Evolutionary conservation across 2,113 vertebrate genomes (phyloP), one percentile per base, ranked within the genome.

Genomic region (Hydrochoerus hydrochaeris): DNA sequence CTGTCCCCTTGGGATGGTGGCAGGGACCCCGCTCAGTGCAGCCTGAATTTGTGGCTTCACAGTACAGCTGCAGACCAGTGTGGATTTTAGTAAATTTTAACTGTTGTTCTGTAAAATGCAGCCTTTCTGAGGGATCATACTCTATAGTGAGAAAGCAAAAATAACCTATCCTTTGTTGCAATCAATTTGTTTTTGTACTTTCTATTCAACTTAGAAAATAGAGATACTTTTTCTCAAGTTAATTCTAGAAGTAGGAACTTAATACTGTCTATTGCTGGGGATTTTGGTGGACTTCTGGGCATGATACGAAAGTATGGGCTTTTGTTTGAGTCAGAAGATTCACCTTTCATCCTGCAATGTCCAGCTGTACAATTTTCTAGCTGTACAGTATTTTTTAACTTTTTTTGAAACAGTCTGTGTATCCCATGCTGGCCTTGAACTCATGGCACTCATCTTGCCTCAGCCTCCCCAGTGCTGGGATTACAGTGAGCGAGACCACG

Each of bases 41-140:
- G 49, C 20, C 46, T 60, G 46, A 71, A 44, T 93, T 97, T 94
- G 14, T 65, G 65, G 63, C 86, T 89, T 88, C 75, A 71, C 91
- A 84, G 26, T 80, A 41, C 19, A 38, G 80, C n/a, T 90, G 14
- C 44, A 69, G 41, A 32, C 86, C 65, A 30, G 60, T 89, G 9
- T 87, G 63, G 69, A 38, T 92, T 92, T 97, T 84, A 88, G 26
- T 77, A 94, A 91, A 82, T 87, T 96, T 95, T 90, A 88, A 24
- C 60, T 90, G n/a, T 88, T 58, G 49, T 62, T 91, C 91, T 86
- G 73, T 91, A 62, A 85, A 89, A 84, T 92, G 22, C 41, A 84
- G 69, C 44, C 28, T 92, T 92, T n/a, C 85, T 75, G 38, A 71
- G n/a, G 69, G 12, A 62, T 91, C 83, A 38, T 87, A n/a, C 89